Base-by-base conservation (phyloP, 2,797 vertebrate species). In the Phoebastria nigripes region DNA sequence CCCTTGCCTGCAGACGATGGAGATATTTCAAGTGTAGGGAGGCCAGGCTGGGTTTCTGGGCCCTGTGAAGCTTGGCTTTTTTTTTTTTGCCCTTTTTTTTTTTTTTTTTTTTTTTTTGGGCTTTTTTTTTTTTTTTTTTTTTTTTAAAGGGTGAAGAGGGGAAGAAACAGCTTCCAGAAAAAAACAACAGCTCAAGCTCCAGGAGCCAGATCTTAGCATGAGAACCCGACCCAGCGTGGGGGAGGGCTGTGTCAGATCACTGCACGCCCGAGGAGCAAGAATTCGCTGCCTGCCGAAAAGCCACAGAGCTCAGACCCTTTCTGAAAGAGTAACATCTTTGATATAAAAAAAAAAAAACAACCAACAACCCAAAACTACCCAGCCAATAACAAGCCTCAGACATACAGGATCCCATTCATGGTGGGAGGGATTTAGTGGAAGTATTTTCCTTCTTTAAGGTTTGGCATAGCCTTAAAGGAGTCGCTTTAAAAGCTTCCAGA, bases 351-450 rank as follows among this genome's bases (percentile, higher is more conserved):
- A 62, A 61, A 59, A 59, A 26, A 11, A 4, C 20, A 58, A 25
- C 87, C 90, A 94, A 95, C 63, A 82, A 92, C 63, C 71, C 83
- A 5, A 92, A 95, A 80, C 81, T 92, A 91, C 87, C 67, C 82
- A 95, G 93, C 97, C 96, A 97, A 97, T 98, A 97, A 97, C 97
- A 97, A 95, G 76, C 81, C 78, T 97, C 93, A 94, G 95, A 97
- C 85, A 95, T 93, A 96, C 91, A 97, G 92, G 90, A 96, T 94
- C 96, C 67, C 94, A 96, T 97, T 97, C 95, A 95, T 47, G 65
- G 78, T 89, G 55, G 87, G 89, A 97, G 92, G 89, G 93, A 94
- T 92, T 87, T 92, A 87, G 97, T 85, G 90, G 89, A 97, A 82
- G 94, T 96, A 94, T 97, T 98, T 98, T 97, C 91, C 95, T 94